Conservation (phyloP, 1,140 invertebrate genomes). For the Drosophila arawakana region DNA sequence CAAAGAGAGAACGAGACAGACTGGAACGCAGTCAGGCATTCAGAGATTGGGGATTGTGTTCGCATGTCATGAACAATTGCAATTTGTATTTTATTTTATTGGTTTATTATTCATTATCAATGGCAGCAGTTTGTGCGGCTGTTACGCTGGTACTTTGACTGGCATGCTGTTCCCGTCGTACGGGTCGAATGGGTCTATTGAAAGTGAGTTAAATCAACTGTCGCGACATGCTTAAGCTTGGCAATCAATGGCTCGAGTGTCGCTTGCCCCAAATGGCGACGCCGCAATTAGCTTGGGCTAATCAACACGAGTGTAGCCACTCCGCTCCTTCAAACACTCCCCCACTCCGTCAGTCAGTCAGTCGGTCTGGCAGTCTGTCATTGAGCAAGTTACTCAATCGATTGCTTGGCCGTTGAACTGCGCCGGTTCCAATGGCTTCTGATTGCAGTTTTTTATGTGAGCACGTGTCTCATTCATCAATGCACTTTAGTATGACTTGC, state of each 20-base stretch:
- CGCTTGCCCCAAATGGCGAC: conserved; percentile 18
- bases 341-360: not conserved
- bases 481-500: not conserved
- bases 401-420: conserved; percentile 50
- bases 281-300: conserved; percentile 37
- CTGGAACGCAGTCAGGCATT: conserved; percentile 15
- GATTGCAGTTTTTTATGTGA: conserved; percentile 27
- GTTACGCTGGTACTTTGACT: not conserved
- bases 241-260: conserved; percentile 32
- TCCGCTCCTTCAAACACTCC: not conserved
- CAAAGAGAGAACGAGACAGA: not conserved
- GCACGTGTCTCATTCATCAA: conserved; percentile 54
- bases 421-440: conserved; percentile 50
- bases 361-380: conserved; percentile 32
- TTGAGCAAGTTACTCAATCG: conserved; percentile 45
- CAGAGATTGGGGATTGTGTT: conserved; percentile 41
- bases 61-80: conserved; percentile 70
- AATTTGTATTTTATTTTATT: conserved; percentile 78
- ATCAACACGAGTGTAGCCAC: conserved; percentile 14
- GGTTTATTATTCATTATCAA: conserved; percentile 64
- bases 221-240: conserved; percentile 40
- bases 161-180: not conserved
- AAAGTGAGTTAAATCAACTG: conserved; percentile 45
- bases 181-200: conserved; percentile 17
- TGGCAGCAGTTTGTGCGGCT: conserved; percentile 1